A percentile compares a stretch with the other conserved stretches of the same genome.
Conservation (phyloP, 2,888 invertebrate genomes). For the Xestia c-nigrum region DNA sequence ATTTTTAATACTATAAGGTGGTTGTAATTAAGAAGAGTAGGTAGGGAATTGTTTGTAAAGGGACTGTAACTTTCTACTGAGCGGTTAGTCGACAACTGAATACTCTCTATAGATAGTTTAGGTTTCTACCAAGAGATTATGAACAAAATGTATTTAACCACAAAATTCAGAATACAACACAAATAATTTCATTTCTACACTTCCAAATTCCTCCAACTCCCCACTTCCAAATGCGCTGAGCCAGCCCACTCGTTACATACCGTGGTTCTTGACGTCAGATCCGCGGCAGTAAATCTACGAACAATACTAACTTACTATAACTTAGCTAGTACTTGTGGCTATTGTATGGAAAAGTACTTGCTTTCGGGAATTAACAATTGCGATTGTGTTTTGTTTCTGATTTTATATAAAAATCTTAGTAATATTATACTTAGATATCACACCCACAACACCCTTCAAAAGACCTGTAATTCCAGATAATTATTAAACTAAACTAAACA, state of each 20-base stretch:
- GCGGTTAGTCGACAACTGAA: background rate
- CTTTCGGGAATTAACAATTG: constrained; percentile 9
- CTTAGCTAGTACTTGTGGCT: constrained; percentile 20
- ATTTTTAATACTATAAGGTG: no score
- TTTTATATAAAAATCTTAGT: no score
- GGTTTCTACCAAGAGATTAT: background rate
- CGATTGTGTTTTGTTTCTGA: constrained; percentile 4
- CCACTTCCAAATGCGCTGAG: background rate
- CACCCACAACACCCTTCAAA: no score
- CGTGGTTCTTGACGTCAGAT: background rate
- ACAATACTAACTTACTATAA: constrained; percentile 19
- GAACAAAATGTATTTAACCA: background rate
- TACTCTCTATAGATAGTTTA: background rate
- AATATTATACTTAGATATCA: no score
- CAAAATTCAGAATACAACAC: background rate
- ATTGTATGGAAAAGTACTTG: constrained; percentile 4
- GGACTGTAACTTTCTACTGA: background rate
- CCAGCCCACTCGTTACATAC: background rate
- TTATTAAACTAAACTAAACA: no score
- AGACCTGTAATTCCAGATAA: no score
- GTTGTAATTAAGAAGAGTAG: no score
- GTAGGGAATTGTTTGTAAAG: background rate
- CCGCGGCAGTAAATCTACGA: constrained; percentile 12
- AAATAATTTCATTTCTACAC: no score
- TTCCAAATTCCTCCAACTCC: no score